These are phyloP conservation scores for Callaeas wilsoni DNA, from an alignment of 2,113 vertebrate species.

Conservation along the genomic window DNA sequence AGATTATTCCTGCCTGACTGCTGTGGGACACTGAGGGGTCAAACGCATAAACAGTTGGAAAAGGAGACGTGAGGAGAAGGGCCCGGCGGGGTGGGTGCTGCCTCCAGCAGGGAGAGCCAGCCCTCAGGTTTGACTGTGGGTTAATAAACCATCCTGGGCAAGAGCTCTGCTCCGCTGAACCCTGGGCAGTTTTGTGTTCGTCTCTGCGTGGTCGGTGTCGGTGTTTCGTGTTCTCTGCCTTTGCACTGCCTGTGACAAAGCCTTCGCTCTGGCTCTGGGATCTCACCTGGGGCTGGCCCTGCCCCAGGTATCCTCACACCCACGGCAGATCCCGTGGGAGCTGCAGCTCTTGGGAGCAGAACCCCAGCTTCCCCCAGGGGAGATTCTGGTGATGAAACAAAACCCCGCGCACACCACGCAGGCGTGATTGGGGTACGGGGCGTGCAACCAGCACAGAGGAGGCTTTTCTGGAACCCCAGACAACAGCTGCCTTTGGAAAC, in stretches of 20 bases:
- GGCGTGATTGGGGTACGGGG: background rate
- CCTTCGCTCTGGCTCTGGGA: background rate
- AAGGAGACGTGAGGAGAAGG: background rate
- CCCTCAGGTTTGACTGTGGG: background rate
- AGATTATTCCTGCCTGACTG: background rate
- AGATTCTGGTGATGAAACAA: background rate
- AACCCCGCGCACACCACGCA: background rate
- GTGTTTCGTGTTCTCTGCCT: background rate
- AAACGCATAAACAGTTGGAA: background rate
- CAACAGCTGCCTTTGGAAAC: background rate
- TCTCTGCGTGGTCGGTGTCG: background rate
- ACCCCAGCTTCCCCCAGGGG: background rate
- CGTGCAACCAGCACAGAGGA: background rate
- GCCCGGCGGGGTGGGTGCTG: background rate
- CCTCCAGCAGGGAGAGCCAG: background rate
- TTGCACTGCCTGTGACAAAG: background rate
- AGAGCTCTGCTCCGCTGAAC: background rate
- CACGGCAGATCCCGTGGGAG: fast-evolving
- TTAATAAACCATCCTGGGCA: background rate
- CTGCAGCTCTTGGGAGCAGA: background rate
- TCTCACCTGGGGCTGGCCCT: no score
- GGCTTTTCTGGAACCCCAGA: background rate
- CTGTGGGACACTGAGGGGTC: background rate
- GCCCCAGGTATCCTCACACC: background rate
- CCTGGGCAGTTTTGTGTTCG: background rate